A percentile compares a stretch with the other conserved stretches of the same genome.
Conservation (phyloP, 2,888 invertebrate genomes). For the Gisinianus flammeolus region DNA sequence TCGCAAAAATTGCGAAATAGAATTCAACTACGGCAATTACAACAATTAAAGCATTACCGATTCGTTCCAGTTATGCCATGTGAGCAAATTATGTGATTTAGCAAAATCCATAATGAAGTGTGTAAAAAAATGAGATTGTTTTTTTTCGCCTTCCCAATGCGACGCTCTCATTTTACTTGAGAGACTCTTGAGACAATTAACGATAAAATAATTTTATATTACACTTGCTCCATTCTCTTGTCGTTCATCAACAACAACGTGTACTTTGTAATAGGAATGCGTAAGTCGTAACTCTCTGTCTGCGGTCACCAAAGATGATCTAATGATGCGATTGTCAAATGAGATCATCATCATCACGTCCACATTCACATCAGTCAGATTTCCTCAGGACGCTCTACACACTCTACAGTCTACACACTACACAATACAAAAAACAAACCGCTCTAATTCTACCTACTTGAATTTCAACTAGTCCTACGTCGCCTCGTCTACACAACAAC, state of each 20-base stretch:
- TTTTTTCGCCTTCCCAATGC: neutral
- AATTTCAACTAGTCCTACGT: too few relatives aligned
- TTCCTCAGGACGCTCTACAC: neutral
- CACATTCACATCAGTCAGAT: neutral
- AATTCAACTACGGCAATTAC: neutral
- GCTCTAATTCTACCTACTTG: too few relatives aligned
- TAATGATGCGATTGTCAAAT: slow-evolving; percentile 9
- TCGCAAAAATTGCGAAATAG: neutral
- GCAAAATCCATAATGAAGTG: neutral
- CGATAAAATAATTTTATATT: neutral
- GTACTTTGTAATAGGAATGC: too few relatives aligned
- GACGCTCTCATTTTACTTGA: neutral
- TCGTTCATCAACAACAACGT: too few relatives aligned
- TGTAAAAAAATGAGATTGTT: neutral
- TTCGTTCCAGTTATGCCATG: neutral
- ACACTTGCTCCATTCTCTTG: neutral
- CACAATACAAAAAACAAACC: too few relatives aligned
- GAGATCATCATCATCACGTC: slow-evolving; percentile 2
- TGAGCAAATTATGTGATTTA: neutral
- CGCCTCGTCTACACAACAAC: too few relatives aligned
- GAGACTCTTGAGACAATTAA: neutral
- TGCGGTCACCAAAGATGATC: neutral
- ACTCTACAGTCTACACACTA: neutral
- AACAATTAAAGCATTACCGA: neutral
- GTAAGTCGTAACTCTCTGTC: too few relatives aligned